phyloP scores from a whole-genome alignment of 2,797 vertebrate species.

The Anas georgica region DNA sequence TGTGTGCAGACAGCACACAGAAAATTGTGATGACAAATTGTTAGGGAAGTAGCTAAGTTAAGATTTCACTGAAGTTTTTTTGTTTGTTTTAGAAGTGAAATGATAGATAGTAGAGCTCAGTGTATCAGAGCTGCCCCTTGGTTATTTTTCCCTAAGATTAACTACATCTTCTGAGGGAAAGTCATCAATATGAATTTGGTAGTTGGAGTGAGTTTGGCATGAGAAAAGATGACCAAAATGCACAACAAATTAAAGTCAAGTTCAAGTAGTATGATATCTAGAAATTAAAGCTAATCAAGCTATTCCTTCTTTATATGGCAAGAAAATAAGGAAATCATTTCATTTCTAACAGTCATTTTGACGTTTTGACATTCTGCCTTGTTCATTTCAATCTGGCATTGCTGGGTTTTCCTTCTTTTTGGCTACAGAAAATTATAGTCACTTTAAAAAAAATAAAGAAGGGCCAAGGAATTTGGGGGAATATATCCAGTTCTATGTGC shows the following conservation, averaged over 20 bases:
- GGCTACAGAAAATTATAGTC: conserved; percentile 12
- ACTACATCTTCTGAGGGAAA: neutral
- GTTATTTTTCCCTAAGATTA: neutral
- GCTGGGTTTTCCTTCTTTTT: neutral
- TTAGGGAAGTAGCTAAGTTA: neutral
- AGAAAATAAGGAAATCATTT: conserved; percentile 35
- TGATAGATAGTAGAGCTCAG: neutral
- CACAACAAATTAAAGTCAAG: neutral
- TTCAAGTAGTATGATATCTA: neutral
- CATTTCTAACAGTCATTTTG: neutral
- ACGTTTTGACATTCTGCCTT: conserved; percentile 9
- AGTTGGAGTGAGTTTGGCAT: neutral
- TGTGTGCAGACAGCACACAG: neutral
- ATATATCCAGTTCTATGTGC: neutral
- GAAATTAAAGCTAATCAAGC: neutral
- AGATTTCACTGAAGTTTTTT: neutral
- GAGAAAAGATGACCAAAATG: conserved; percentile 38
- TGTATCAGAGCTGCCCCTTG: neutral
- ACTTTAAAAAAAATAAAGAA: neutral
- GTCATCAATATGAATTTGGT: neutral
- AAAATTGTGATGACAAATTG: neutral
- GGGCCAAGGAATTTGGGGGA: neutral
- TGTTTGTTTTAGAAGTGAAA: neutral
- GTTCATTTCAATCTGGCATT: conserved; percentile 2
- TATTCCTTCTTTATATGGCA: neutral